phyloP scores from a whole-genome alignment of 2,888 invertebrate genomes.

The Quadroppia sp. region DNA sequence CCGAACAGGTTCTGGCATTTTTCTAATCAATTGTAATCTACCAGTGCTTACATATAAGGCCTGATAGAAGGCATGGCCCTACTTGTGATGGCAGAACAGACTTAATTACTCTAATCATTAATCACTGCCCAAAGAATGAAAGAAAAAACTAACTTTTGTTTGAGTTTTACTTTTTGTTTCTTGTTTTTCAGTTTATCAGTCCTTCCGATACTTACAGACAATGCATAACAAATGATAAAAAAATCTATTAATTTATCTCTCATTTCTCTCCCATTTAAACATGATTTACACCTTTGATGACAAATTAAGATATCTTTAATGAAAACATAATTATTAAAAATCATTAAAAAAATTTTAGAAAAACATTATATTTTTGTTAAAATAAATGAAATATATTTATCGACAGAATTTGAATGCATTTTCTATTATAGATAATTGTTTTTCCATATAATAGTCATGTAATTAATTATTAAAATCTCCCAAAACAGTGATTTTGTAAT shows the following conservation, averaged over 20 bases:
- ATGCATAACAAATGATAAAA: neutral
- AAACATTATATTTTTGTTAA: too few species aligned
- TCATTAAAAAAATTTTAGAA: too few species aligned
- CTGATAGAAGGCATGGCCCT: neutral
- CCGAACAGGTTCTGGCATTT: neutral
- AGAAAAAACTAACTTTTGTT: neutral
- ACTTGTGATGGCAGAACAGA: neutral
- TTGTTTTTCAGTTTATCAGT: too few species aligned
- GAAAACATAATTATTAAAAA: neutral
- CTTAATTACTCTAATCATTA: constrained; percentile 23
- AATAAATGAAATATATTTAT: too few species aligned
- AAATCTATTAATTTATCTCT: neutral
- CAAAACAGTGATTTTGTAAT: too few species aligned
- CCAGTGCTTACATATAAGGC: too few species aligned
- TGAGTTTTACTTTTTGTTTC: too few species aligned
- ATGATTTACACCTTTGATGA: neutral
- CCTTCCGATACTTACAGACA: too few species aligned
- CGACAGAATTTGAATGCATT: too few species aligned
- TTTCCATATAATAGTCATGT: too few species aligned
- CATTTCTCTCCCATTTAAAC: neutral
- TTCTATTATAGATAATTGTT: too few species aligned
- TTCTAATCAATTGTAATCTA: constrained; percentile 14
- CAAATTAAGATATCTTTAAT: neutral
- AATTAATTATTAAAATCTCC: too few species aligned
- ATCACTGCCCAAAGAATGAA: neutral